Conservation (phyloP, 1,140 invertebrate genomes). For the Aphidius ervi region DNA sequence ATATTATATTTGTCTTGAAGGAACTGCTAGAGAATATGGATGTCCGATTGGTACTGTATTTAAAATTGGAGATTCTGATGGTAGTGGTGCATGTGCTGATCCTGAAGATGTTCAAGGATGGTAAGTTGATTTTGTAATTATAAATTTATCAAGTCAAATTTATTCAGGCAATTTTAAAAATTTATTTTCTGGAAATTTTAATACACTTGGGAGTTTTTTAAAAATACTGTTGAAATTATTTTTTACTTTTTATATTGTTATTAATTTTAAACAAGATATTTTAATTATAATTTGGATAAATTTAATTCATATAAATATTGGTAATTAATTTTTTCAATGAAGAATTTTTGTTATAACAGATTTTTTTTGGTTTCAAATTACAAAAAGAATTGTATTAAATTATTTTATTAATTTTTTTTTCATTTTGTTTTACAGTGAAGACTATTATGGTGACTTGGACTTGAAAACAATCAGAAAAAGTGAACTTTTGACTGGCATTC, state of each 20-base stretch:
- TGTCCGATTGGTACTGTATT: constrained; percentile 94
- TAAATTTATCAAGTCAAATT: too few species aligned
- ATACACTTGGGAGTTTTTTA: too few species aligned
- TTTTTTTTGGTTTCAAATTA: not conserved
- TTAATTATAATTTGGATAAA: too few species aligned
- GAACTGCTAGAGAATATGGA: constrained; percentile 85
- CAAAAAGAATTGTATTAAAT: constrained; percentile 25
- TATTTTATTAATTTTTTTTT: constrained; percentile 29
- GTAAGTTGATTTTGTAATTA: constrained; percentile 59
- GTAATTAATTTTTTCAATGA: too few species aligned
- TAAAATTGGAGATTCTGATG: constrained; percentile 86
- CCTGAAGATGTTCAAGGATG: constrained; percentile 92
- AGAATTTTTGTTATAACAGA: too few species aligned
- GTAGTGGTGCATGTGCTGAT: constrained; percentile 87
- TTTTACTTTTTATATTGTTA: too few species aligned
- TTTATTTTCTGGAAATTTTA: too few species aligned
- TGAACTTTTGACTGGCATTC: constrained; percentile 76
- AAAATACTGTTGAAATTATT: too few species aligned
- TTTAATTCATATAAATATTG: too few species aligned
- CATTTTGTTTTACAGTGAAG: constrained; percentile 71
- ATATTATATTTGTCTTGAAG: constrained; percentile 90
- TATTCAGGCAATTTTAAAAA: too few species aligned
- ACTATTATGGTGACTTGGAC: constrained; percentile 93
- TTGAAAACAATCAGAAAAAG: constrained; percentile 90
- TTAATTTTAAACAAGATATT: too few species aligned